phyloP scores from a whole-genome alignment of 2,797 vertebrate species.

The Lepus townsendii region DNA sequence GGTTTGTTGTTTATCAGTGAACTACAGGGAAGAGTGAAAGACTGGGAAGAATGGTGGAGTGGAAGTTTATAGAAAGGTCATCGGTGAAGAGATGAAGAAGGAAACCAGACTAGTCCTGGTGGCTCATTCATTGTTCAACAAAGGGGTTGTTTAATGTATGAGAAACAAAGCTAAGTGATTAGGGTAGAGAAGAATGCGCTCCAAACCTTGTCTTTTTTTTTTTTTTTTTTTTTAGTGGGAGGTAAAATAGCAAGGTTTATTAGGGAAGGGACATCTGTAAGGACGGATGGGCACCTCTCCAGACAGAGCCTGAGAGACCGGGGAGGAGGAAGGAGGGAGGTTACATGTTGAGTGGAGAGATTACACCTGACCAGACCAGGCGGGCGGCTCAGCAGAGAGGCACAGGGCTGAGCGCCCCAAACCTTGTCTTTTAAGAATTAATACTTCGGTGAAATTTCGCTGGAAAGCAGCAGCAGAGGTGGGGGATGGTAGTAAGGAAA shows the following conservation, averaged over 20 bases:
- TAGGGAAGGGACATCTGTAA: no score
- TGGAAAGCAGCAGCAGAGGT: neutral
- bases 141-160: neutral
- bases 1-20: neutral
- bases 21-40: neutral
- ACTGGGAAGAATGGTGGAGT: neutral
- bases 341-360: no score
- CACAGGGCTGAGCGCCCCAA: no score
- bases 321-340: no score
- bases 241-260: no score
- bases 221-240: no score
- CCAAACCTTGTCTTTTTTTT: neutral
- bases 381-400: no score
- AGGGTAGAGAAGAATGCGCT: neutral
- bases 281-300: no score
- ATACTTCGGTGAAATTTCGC: neutral
- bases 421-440: constrained; percentile 14
- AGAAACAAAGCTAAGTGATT: neutral
- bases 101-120: constrained; percentile 1
- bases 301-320: no score
- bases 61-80: neutral
- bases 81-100: neutral
- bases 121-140: constrained; percentile 19
- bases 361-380: no score
- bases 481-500: neutral